Evolutionary conservation across 2,888 invertebrate genomes (phyloP).

Genomic region (Acanthosepion lycidas): DNA sequence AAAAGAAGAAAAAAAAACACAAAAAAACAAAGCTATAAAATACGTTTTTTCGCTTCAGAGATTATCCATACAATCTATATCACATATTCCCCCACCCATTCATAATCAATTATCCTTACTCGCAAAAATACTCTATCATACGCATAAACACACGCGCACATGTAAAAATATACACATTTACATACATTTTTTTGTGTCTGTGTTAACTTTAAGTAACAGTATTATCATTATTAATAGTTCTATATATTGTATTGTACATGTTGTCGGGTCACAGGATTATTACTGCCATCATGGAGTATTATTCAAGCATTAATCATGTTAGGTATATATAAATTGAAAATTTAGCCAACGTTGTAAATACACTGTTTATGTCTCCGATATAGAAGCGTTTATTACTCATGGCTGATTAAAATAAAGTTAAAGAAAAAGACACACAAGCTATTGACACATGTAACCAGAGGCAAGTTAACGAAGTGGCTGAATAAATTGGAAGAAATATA

Average conservation of each 20-base stretch:
- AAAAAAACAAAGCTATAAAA: too few species aligned
- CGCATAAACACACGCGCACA: too few species aligned
- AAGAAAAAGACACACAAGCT: neutral
- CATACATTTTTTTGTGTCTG: too few species aligned
- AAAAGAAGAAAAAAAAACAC: too few species aligned
- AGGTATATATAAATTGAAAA: slow-evolving; percentile 18
- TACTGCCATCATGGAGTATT: neutral
- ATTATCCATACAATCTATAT: too few species aligned
- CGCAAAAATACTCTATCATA: too few species aligned
- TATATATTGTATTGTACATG: neutral
- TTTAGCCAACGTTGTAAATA: neutral
- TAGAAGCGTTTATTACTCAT: neutral
- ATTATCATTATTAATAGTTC: neutral
- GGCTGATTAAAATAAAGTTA: neutral
- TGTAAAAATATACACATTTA: too few species aligned
- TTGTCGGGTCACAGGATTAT: neutral
- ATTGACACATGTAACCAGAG: neutral
- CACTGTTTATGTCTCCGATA: neutral
- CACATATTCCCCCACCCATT: too few species aligned
- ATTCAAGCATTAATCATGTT: neutral
- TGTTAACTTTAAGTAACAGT: neutral
- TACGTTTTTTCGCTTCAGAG: too few species aligned
- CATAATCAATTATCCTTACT: too few species aligned
- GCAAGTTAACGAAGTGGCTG: neutral
- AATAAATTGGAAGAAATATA: neutral